Percentiles rank a stretch among this genome's conserved stretches.
These are phyloP conservation scores for Heliconius cydno DNA, from an alignment of 2,888 invertebrate genomes.

Conservation along the genomic window DNA sequence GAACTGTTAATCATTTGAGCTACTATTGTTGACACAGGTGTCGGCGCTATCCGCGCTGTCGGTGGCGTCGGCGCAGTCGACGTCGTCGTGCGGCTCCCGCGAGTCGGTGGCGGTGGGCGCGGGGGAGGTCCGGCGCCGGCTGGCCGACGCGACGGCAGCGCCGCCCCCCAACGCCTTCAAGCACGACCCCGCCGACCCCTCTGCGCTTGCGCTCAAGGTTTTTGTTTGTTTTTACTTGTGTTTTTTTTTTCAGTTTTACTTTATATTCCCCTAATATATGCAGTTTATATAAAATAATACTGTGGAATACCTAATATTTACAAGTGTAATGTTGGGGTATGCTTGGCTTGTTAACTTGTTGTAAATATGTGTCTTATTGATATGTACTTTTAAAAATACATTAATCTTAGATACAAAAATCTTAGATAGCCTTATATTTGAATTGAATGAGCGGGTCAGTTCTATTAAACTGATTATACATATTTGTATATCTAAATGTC, in stretches of 20 bases:
- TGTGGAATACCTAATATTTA: no score
- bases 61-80: constrained; percentile 67
- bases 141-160: constrained; percentile 88
- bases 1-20: background rate
- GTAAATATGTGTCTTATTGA: no score
- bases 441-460: no score
- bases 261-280: no score
- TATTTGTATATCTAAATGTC: background rate
- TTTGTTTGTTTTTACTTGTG: background rate
- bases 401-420: no score
- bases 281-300: no score
- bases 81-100: constrained; percentile 77
- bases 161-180: constrained; percentile 87
- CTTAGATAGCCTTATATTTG: background rate
- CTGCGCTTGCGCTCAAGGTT: constrained; percentile 97
- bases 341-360: no score
- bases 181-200: constrained; percentile 98
- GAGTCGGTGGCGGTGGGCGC: constrained; percentile 90
- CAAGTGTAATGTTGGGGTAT: no score
- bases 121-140: constrained; percentile 92
- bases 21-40: constrained; percentile 33
- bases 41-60: constrained; percentile 61
- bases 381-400: no score
- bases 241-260: background rate
- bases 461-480: background rate